phyloP scores from a whole-genome alignment of 2,888 invertebrate species.

The Drosophila paracracens region DNA sequence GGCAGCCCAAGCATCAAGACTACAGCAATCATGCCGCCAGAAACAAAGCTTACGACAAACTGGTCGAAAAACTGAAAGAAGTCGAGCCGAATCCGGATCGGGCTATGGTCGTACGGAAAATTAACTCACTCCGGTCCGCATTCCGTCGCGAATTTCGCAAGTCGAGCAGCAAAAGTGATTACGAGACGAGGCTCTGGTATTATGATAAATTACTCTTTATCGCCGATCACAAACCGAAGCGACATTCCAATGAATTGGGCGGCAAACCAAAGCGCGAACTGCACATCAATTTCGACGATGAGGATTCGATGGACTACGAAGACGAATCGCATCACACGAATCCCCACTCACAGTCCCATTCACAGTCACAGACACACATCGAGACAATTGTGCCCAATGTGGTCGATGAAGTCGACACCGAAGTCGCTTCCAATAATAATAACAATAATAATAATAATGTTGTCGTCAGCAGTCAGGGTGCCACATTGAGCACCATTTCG shows the following conservation, averaged over 20 bases:
- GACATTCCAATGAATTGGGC: conserved; percentile 62
- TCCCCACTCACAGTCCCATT: conserved; percentile 3
- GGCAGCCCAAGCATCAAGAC: conserved; percentile 84
- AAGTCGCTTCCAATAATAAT: conserved; percentile 11
- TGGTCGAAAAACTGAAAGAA: conserved; percentile 83
- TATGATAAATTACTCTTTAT: conserved; percentile 83
- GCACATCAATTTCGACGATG: conserved; percentile 81
- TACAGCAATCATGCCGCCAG: conserved; percentile 83
- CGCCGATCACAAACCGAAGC: conserved; percentile 83
- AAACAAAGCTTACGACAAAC: conserved; percentile 83
- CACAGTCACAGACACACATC: conserved; percentile 61
- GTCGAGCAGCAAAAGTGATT: conserved; percentile 75
- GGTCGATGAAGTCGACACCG: conserved; percentile 63
- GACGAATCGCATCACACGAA: conserved; percentile 74
- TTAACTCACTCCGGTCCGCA: conserved; percentile 84
- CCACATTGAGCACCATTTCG: conserved; percentile 68
- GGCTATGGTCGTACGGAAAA: conserved; percentile 84
- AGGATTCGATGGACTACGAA: conserved; percentile 83
- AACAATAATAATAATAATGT: conserved; percentile 42
- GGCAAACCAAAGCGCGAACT: conserved; percentile 78
- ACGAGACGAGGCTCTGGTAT: conserved; percentile 84
- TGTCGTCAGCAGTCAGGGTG: conserved; percentile 68
- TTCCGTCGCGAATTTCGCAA: conserved; percentile 84
- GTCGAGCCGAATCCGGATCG: conserved; percentile 84
- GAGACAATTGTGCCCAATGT: conserved; percentile 59